Base-by-base conservation (phyloP, 2,797 vertebrate genomes). In the Galaxias olidus region DNA sequence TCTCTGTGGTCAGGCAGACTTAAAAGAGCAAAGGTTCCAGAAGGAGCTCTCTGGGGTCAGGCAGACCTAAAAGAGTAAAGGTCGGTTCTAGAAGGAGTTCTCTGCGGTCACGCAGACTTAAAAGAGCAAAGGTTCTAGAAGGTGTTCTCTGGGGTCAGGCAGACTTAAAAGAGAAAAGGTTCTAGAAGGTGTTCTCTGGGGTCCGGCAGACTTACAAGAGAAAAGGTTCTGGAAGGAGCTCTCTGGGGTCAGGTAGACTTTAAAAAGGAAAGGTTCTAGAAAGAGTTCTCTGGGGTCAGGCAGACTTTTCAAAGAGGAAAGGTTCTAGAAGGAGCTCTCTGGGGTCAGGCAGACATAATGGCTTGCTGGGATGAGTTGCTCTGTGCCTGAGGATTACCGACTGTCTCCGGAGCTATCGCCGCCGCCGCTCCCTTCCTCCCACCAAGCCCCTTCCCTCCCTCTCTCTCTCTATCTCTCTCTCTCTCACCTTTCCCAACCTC, bases 331-430 rank as follows among this genome's bases (percentile, higher is more conserved):
- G 30, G 30, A 30, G 30, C 30, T 2, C 67, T 78, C 77, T 54
- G 19, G 67, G 76, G 82, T 87, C 86, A 84, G 53, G 18, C 68
- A 80, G 80, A 83, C 79, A 78, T 84, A 87, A 85, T 85, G 79
- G 85, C 84, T 82, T 79, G 66, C 75, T 62, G 68, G 77, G 72
- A 85, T 82, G 80, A 89, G n/a, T n/a, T n/a, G n/a, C 78, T 70
- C 55, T 71, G 81, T 83, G 83, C 82, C 63, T 59, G 77, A 86
- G 84, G 86, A 88, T 87, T 85, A 84, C 73, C 73, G 78, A 84
- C 81, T 84, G 79, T 83, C 77, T 79, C 79, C 59, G 42, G 62
- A 63, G 79, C 76, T 41, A 55, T 43, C 12, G 12, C 46, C n/a
- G 8, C 41, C 20, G 7, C 30, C 41, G 12, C 30, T 56, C 53